Evolutionary conservation across 1,140 invertebrate genomes (phyloP).

Genomic region (Drosophila murphyi): DNA sequence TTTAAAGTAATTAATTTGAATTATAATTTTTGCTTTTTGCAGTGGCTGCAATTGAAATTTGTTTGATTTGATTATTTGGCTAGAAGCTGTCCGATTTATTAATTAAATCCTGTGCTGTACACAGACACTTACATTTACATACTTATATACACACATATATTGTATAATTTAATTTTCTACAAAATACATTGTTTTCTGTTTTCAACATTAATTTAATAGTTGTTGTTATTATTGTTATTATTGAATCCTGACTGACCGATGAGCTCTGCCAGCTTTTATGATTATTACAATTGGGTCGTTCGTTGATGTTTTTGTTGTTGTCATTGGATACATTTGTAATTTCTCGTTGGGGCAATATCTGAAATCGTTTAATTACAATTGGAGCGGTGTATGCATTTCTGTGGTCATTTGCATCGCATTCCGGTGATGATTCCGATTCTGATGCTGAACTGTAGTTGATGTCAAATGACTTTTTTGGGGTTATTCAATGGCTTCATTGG

Average conservation of each 20-base stretch:
- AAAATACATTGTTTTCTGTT: conserved; percentile 58
- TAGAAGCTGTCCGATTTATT: conserved; percentile 43
- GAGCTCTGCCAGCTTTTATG: conserved; percentile 40
- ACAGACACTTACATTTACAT: not conserved
- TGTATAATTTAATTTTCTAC: conserved; percentile 32
- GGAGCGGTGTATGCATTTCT: conserved; percentile 44
- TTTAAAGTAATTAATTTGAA: not conserved
- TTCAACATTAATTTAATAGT: conserved; percentile 53
- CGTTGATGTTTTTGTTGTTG: conserved; percentile 12
- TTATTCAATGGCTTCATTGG: conserved; percentile 2
- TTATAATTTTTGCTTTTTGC: not conserved
- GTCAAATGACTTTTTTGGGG: conserved; percentile 21
- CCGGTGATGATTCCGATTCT: conserved; percentile 5
- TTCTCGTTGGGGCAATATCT: conserved; percentile 38
- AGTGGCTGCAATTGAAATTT: conserved; percentile 41
- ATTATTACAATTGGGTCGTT: conserved; percentile 42
- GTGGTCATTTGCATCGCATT: conserved; percentile 44
- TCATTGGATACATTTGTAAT: conserved; percentile 47
- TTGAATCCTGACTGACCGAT: conserved; percentile 12
- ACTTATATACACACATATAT: not conserved
- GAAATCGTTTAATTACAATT: conserved; percentile 57
- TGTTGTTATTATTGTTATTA: conserved; percentile 17
- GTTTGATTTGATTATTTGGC: conserved; percentile 53
- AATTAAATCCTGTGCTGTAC: conserved; percentile 30
- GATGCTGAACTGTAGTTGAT: conserved; percentile 17